Evolutionary conservation across 2,888 invertebrate genomes (phyloP), one percentile per base, ranked within the genome.

Genomic region (Hirudinaria manillensis): DNA sequence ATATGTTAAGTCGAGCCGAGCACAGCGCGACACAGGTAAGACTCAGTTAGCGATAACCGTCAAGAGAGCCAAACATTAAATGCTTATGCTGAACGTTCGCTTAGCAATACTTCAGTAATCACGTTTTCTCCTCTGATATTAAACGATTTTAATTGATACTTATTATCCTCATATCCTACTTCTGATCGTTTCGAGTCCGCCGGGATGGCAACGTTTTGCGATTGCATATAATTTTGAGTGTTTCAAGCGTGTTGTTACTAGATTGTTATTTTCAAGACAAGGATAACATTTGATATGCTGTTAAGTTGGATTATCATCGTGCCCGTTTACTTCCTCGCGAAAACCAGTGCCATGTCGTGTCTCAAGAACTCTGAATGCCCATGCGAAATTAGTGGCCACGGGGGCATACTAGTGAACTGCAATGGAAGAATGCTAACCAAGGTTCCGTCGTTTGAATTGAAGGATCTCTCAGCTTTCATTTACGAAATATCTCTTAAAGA

Each of bases 131-230:
- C 13, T 45, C 45, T 10, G 45, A 45, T 45, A 16, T 45, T 45
- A 45, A 61, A 61, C 24, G 29, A 27, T 61, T 24, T 61, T 61
- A 61, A 61, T 61, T 61, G 61, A 29, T 61, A 27, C 56, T 61
- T 61, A 61, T 61, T 61, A 61, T 61, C 61, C 10, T 61, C 61
- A 61, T 61, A 61, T 61, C 61, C 61, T 61, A 61, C 61, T 61
- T 61, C 3, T 61, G 29, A 61, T 24, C 21, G 61, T 61, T 24
- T 27, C 24, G 24, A 24, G 29, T 27, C 19, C 61, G 61, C 61
- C 24, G 61, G 21, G 3, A 61, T 61, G 29, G 19, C 45, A 45
- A 45, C 3, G 45, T 45, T 45, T 45, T 45, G 45, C 45, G 45
- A 45, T 45, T 45, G 45, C 45, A 1, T 45, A 7, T 45, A 45